These are phyloP conservation scores for Ochlodes sylvanus DNA, from an alignment of 2,888 invertebrate genomes.

Conservation along the genomic window DNA sequence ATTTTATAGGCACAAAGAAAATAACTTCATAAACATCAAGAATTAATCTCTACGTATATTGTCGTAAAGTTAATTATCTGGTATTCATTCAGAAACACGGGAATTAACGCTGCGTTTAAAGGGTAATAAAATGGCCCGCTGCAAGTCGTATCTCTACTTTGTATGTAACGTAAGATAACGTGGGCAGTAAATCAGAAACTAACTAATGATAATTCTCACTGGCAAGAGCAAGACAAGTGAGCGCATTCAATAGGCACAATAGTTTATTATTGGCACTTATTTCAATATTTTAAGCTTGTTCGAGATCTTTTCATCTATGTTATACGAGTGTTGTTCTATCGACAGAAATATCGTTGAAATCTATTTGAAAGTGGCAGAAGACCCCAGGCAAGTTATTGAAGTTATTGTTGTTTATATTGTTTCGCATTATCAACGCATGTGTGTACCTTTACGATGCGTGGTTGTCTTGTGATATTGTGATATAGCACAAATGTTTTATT, in stretches of 20 bases:
- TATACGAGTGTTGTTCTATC: slow-evolving; percentile 49
- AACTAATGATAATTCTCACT: slow-evolving; percentile 24
- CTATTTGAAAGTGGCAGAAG: slow-evolving; percentile 59
- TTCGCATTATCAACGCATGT: slow-evolving; percentile 7
- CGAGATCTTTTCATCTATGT: slow-evolving; percentile 16
- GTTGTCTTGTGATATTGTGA: neutral
- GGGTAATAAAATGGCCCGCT: slow-evolving; percentile 15
- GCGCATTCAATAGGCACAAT: slow-evolving; percentile 23
- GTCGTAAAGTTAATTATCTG: slow-evolving; percentile 12
- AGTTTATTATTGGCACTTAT: slow-evolving; percentile 31
- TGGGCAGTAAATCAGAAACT: slow-evolving; percentile 26
- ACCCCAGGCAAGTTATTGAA: slow-evolving; percentile 69
- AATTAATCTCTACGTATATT: slow-evolving; percentile 9
- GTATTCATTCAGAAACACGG: slow-evolving; percentile 15
- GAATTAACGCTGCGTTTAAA: slow-evolving; percentile 15
- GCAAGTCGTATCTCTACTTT: slow-evolving; percentile 25
- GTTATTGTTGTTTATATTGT: slow-evolving; percentile 18
- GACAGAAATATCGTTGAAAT: slow-evolving; percentile 78
- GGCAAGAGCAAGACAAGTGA: slow-evolving; percentile 28
- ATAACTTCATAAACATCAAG: neutral
- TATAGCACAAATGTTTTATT: neutral
- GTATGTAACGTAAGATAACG: slow-evolving; percentile 14
- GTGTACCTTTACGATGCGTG: neutral
- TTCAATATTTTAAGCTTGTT: slow-evolving; percentile 27
- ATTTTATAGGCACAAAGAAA: neutral